Evolutionary conservation across 2,113 vertebrate species (phyloP), one percentile per base, ranked within the genome.

Genomic region (Psilopogon haemacephalus): DNA sequence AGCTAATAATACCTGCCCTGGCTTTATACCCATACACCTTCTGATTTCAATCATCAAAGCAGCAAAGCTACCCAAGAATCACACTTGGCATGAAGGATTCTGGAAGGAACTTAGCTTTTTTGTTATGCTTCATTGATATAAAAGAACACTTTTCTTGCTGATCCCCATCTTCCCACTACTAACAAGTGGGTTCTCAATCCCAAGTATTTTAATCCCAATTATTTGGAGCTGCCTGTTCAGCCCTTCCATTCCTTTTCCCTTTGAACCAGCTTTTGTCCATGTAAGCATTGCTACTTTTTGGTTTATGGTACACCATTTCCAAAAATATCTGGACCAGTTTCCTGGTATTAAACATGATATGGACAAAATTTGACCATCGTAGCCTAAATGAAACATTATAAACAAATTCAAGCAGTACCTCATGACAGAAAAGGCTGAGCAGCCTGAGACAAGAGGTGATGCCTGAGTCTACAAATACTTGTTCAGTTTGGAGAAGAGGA

Each of bases 1-100:
- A n/a, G n/a, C 87, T 89, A 93, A 92, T 83, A 77, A 92, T 59
- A 89, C 79, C 94, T 93, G 91, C 91, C 78, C 91, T 58, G 64
- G 46, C 62, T 58, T 74, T 56, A 64, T 72, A 67, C 89, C 82
- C 87, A 85, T 93, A 92, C 91, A 71, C 85, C 91, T 84, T 69
- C 86, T 38, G 30, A 2, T 72, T 88, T 87, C 11, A 42, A 70
- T 86, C 84, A 59, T 19, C 67, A 67, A 69, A 76, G 44, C 78
- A 71, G 65, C 67, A 80, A 50, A 52, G 85, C 62, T 6, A 38
- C 54, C n/a, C 68, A 32, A 59, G 55, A 84, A 67, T 55, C 42
- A 32, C 42, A 35, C 3, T 33, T 59, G 33, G 46, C 37, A 52
- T 16, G 27, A 38, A 77, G 52, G 48, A 37, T 77, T 77, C 75